These are phyloP conservation scores for Drosophila athabasca DNA, from an alignment of 1,140 invertebrate genomes.

Conservation along the genomic window DNA sequence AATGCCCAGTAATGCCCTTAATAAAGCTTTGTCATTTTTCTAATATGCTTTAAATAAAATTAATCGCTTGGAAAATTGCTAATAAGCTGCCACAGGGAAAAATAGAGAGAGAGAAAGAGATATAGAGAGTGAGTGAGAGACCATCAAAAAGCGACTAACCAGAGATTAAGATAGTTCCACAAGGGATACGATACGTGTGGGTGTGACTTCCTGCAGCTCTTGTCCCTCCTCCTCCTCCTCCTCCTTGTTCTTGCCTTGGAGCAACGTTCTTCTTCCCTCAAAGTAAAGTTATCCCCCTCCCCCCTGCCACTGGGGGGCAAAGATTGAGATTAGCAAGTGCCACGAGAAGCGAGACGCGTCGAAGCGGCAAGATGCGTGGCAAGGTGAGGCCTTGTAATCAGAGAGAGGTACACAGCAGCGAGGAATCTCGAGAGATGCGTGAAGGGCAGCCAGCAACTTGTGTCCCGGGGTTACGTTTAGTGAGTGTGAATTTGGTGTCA, in stretches of 20 bases:
- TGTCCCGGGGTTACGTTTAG: slow-evolving; percentile 50
- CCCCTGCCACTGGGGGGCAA: not conserved
- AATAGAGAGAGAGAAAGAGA: not conserved
- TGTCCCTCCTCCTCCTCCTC: not conserved
- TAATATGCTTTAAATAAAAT: slow-evolving; percentile 49
- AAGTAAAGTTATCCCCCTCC: slow-evolving; percentile 24
- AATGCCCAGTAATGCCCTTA: not conserved
- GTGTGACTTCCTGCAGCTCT: slow-evolving; percentile 13
- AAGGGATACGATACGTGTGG: slow-evolving; percentile 40
- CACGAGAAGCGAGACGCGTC: not conserved
- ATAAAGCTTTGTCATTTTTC: not conserved
- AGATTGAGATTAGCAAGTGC: slow-evolving; percentile 50
- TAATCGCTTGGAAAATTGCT: slow-evolving; percentile 73
- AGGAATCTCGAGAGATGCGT: slow-evolving; percentile 1
- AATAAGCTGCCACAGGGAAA: slow-evolving; percentile 39
- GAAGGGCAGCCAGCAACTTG: slow-evolving; percentile 5
- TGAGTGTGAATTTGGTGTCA: slow-evolving; percentile 61
- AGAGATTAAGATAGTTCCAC: slow-evolving; percentile 54
- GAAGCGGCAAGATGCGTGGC: slow-evolving; percentile 16
- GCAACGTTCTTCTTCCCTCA: not conserved
- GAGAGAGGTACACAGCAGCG: slow-evolving; percentile 8
- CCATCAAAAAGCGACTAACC: slow-evolving; percentile 50
- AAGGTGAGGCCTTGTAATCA: slow-evolving; percentile 38
- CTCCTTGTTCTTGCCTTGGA: not conserved
- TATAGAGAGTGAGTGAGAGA: slow-evolving; percentile 5